A percentile compares a stretch with the other conserved stretches of the same genome.
Conservation (phyloP, 2,113 vertebrate genomes). For the Phodopus roborovskii region DNA sequence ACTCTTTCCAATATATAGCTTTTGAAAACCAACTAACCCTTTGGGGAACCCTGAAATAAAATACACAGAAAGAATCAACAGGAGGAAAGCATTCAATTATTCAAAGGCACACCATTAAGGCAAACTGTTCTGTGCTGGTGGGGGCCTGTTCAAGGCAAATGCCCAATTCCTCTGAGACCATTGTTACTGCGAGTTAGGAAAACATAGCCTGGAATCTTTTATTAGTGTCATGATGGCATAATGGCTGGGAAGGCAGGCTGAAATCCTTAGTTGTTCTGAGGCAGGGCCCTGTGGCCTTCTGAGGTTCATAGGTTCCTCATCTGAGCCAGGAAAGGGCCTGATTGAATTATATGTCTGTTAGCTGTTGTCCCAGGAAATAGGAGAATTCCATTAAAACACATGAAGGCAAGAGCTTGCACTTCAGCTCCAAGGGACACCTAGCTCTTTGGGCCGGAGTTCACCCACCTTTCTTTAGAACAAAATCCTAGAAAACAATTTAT, state of each 20-base stretch:
- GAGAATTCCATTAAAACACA: slow-evolving; percentile 28
- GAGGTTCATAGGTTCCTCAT: not conserved
- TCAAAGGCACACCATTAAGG: slow-evolving; percentile 64
- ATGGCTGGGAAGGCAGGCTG: accelerated
- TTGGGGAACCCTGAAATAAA: slow-evolving; percentile 61
- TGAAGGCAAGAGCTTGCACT: not conserved
- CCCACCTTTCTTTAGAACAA: not conserved
- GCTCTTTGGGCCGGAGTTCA: not conserved
- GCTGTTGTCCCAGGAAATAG: not conserved
- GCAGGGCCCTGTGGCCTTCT: not conserved
- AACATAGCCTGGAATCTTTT: not conserved
- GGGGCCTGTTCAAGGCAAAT: slow-evolving; percentile 56
- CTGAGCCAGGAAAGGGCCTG: not conserved
- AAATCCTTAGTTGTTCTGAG: not conserved
- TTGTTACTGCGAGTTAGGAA: slow-evolving; percentile 19
- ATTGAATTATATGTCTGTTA: not conserved
- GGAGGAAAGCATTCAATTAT: slow-evolving; percentile 65
- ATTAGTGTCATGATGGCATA: not conserved
- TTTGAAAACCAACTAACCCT: slow-evolving; percentile 73
- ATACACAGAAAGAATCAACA: slow-evolving; percentile 62
- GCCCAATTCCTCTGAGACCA: slow-evolving; percentile 34
- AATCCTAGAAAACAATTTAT: not conserved
- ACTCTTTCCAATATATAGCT: slow-evolving; percentile 46
- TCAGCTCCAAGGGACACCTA: not conserved
- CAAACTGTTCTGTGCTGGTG: not conserved